A percentile compares a stretch with the other conserved stretches of the same genome.
Evolutionary conservation across 2,797 vertebrate species (phyloP).

Genomic region (Eurystomus glaucurus): DNA sequence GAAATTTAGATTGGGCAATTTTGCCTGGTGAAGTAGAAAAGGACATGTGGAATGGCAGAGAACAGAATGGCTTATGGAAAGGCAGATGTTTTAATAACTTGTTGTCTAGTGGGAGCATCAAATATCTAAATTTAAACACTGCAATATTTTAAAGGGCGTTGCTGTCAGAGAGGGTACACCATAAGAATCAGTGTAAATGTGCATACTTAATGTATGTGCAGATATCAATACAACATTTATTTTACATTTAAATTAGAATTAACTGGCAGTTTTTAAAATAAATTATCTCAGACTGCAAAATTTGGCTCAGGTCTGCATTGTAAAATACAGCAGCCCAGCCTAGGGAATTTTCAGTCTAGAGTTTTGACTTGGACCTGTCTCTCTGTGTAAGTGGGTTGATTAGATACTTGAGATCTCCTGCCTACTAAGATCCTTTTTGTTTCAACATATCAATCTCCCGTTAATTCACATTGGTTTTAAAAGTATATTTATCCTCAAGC

Average conservation of each 20-base stretch:
- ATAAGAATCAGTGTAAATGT: background rate
- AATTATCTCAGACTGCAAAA: background rate
- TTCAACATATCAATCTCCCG: conserved; percentile 7
- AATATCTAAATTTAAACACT: conserved; percentile 81
- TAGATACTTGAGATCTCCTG: background rate
- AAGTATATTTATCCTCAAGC: background rate
- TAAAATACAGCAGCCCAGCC: background rate
- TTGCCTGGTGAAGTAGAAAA: conserved; percentile 88
- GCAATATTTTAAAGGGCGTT: conserved; percentile 70
- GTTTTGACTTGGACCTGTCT: background rate
- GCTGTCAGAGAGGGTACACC: background rate
- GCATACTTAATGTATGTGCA: background rate
- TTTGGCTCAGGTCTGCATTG: background rate
- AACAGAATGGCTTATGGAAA: conserved; percentile 84
- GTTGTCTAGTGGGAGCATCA: conserved; percentile 77
- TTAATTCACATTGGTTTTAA: conserved; percentile 7
- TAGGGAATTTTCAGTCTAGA: background rate
- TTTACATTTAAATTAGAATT: conserved; percentile 41
- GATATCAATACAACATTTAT: background rate
- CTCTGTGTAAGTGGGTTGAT: background rate
- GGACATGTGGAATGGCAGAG: conserved; percentile 83
- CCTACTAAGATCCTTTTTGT: background rate
- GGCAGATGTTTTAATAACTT: conserved; percentile 88
- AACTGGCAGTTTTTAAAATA: background rate
- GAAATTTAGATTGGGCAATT: conserved; percentile 91